A percentile compares a stretch with the other conserved stretches of the same genome.
Conservation (phyloP, 2,888 invertebrate genomes). For the Pterobdella sp. region DNA sequence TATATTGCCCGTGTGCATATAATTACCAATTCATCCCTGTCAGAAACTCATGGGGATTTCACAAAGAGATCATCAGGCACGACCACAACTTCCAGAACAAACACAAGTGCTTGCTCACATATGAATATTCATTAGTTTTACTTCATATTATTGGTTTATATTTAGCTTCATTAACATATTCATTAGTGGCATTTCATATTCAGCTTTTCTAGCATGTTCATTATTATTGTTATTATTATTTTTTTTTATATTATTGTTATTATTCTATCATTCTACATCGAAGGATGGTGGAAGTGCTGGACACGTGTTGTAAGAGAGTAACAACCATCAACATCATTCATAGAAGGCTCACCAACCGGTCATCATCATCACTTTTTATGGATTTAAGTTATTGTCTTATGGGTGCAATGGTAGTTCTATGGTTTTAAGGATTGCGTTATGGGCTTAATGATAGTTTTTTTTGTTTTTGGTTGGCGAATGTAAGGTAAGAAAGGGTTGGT, state of each 20-base stretch:
- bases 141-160: neutral
- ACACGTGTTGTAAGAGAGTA: conserved; percentile 92
- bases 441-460: neutral
- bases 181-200: neutral
- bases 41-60: conserved; percentile 75
- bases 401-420: neutral
- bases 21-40: no score
- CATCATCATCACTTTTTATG: conserved; percentile 37
- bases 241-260: neutral
- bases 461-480: neutral
- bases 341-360: conserved; percentile 80
- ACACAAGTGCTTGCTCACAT: conserved; percentile 52
- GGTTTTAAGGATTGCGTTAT: no score
- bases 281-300: conserved; percentile 80
- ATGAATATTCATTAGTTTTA: neutral
- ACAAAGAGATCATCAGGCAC: conserved; percentile 90
- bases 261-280: conserved; percentile 33
- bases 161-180: neutral
- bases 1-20: no score
- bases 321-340: conserved; percentile 84
- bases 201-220: neutral
- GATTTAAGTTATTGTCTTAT: neutral
- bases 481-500: neutral
- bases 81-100: conserved; percentile 68
- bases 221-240: neutral